Evolutionary conservation across 2,888 invertebrate species (phyloP).

Genomic region (Stegophylla sp.): DNA sequence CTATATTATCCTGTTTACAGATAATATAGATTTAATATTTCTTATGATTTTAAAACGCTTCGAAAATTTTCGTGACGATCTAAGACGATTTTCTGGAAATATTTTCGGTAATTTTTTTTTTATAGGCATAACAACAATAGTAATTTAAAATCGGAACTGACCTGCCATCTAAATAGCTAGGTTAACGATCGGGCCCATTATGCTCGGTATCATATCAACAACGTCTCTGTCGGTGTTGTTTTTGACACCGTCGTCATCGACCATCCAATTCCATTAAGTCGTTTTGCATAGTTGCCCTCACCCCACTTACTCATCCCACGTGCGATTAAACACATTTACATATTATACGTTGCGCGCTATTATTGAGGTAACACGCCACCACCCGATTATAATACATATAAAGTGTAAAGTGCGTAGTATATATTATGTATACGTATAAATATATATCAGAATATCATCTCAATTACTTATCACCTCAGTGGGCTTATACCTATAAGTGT

Average conservation of each 20-base stretch:
- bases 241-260: slow-evolving; percentile 48
- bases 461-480: no score
- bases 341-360: not conserved
- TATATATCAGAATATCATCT: not conserved
- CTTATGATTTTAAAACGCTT: not conserved
- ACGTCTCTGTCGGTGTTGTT: not conserved
- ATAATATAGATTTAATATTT: no score
- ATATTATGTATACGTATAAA: not conserved
- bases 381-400: not conserved
- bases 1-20: no score
- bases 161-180: not conserved
- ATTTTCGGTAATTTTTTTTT: not conserved
- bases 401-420: not conserved
- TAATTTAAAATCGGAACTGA: slow-evolving; percentile 8
- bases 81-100: not conserved
- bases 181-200: slow-evolving; percentile 10
- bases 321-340: slow-evolving; percentile 27
- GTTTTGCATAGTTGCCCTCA: slow-evolving; percentile 16
- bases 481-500: no score
- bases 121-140: not conserved
- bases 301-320: not conserved
- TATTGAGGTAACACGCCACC: not conserved
- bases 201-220: not conserved
- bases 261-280: slow-evolving; percentile 38
- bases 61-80: not conserved